Percentiles rank a stretch among this genome's conserved stretches.
These are phyloP conservation scores for Tenthredo livida DNA, from an alignment of 2,888 invertebrate species.

Conservation along the genomic window DNA sequence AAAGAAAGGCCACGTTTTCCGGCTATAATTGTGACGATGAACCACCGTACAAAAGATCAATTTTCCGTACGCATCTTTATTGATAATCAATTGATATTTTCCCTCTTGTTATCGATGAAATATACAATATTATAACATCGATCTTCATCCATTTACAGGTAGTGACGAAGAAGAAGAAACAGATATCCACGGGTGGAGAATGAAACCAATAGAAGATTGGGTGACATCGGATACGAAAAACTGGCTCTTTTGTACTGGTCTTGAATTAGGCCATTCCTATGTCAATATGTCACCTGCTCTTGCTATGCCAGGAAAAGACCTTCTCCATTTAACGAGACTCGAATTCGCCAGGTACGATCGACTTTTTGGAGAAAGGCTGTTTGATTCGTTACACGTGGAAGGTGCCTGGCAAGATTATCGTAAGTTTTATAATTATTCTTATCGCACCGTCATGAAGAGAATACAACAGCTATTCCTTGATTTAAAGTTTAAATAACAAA, in stretches of 20 bases:
- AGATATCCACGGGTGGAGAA: not conserved
- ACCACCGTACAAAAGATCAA: slow-evolving; percentile 2
- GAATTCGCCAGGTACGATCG: slow-evolving; percentile 72
- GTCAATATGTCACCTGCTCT: not conserved
- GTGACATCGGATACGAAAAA: not conserved
- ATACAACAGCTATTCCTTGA: not conserved
- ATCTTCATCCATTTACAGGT: not conserved
- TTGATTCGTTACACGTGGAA: slow-evolving; percentile 71
- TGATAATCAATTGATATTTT: not conserved
- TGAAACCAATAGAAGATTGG: slow-evolving; percentile 10
- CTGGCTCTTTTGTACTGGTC: not conserved
- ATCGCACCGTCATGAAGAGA: not conserved
- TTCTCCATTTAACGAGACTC: slow-evolving; percentile 67
- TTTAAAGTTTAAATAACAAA: not conserved
- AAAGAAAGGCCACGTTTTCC: not conserved
- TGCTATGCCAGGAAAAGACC: slow-evolving; percentile 69
- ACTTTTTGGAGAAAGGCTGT: slow-evolving; percentile 70
- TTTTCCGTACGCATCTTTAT: not conserved
- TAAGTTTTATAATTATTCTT: slow-evolving; percentile 61
- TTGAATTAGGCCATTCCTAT: not conserved
- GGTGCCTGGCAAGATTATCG: slow-evolving; percentile 64
- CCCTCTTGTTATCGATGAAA: not conserved
- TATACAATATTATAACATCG: not conserved
- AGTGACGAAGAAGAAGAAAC: slow-evolving; percentile 5
- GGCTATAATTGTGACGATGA: not conserved